A percentile compares a stretch with the other conserved stretches of the same genome.
Evolutionary conservation across 2,797 vertebrate genomes (phyloP).

Genomic region (Cottoperca gobio): DNA sequence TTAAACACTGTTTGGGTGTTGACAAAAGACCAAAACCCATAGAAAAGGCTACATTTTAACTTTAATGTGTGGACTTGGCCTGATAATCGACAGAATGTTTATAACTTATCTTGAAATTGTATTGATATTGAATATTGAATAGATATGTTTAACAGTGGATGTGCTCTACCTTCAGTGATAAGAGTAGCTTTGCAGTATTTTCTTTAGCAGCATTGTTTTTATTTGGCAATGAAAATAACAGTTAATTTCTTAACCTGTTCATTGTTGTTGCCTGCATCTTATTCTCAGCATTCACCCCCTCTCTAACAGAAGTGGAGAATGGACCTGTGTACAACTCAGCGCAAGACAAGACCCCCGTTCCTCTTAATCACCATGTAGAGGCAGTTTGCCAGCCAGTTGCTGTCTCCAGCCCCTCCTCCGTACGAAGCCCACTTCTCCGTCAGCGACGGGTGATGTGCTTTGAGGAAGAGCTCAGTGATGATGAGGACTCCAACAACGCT

Average conservation of each 20-base stretch:
- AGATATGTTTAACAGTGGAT: background rate
- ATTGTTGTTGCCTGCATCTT: constrained; percentile 1
- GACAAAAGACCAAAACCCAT: too few relatives aligned
- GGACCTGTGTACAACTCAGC: background rate
- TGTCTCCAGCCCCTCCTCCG: constrained; percentile 82
- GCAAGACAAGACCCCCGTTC: constrained; percentile 53
- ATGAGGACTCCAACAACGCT: constrained; percentile 28
- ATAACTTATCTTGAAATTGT: background rate
- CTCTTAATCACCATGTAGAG: constrained; percentile 72
- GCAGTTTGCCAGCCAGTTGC: constrained; percentile 77
- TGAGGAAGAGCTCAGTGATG: constrained; percentile 83
- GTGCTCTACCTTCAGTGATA: background rate
- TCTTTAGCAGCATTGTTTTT: too few relatives aligned
- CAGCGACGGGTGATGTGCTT: constrained; percentile 88
- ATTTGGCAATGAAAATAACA: background rate
- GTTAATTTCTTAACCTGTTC: background rate
- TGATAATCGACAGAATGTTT: background rate
- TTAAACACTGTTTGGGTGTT: too few relatives aligned
- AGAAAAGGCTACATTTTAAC: too few relatives aligned
- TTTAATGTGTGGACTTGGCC: too few relatives aligned
- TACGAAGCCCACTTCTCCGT: constrained; percentile 90
- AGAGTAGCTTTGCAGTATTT: too few relatives aligned
- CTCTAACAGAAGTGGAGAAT: constrained; percentile 19
- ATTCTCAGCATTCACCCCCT: constrained; percentile 13
- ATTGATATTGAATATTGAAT: too few relatives aligned